Evolutionary conservation across 1,140 invertebrate genomes (phyloP).

Genomic region (Pissodes strobi): DNA sequence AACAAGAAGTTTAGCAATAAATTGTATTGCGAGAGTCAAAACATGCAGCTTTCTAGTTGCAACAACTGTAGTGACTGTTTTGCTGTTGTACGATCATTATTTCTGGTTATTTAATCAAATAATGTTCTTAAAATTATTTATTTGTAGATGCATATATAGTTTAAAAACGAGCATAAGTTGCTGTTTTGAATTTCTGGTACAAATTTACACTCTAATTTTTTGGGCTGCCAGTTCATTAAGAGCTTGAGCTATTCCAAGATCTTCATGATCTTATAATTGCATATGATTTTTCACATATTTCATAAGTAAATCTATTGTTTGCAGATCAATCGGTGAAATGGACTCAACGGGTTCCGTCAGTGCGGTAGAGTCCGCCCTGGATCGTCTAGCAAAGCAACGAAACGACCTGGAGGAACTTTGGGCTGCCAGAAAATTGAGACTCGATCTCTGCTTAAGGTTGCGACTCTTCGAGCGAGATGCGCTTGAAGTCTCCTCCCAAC

Average conservation of each 20-base stretch:
- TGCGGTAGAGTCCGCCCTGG: conserved; percentile 85
- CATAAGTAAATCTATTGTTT: conserved; percentile 32
- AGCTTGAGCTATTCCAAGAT: background rate
- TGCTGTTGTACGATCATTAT: too few species aligned
- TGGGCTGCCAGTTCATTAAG: background rate
- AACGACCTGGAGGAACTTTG: conserved; percentile 91
- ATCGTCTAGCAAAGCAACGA: conserved; percentile 82
- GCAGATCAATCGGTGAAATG: conserved; percentile 66
- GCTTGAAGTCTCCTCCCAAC: conserved; percentile 87
- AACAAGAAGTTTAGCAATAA: too few species aligned
- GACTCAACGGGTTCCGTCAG: conserved; percentile 71
- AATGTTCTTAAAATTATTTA: too few species aligned
- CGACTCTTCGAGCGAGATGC: conserved; percentile 94
- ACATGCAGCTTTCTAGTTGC: too few species aligned
- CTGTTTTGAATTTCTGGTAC: background rate
- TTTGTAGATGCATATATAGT: too few species aligned
- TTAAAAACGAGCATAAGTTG: background rate
- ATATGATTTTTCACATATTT: conserved; percentile 24
- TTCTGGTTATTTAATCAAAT: too few species aligned
- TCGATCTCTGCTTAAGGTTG: conserved; percentile 89
- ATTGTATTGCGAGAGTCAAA: too few species aligned
- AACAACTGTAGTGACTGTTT: too few species aligned
- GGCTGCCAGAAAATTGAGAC: conserved; percentile 82
- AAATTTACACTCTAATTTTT: background rate
- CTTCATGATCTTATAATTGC: background rate